Conservation (phyloP, 1,140 invertebrate genomes). For the Tetranychus urticae region DNA sequence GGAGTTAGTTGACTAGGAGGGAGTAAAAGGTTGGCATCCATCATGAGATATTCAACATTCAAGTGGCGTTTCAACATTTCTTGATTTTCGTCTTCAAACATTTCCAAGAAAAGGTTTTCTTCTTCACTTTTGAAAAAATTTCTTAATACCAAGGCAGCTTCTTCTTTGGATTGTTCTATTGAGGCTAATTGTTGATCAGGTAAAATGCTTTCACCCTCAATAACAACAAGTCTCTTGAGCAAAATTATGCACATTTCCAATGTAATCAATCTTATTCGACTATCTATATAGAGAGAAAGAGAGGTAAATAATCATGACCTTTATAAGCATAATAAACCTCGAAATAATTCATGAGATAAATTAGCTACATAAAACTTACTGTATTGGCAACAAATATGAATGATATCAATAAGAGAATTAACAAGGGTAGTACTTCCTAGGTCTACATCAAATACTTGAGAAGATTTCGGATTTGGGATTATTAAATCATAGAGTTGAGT, state of each 20-base stretch:
- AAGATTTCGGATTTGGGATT: conserved; percentile 19
- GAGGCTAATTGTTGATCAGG: conserved; percentile 36
- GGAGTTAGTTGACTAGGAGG: conserved; percentile 79
- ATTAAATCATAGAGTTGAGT: conserved; percentile 2
- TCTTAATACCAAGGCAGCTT: conserved; percentile 56
- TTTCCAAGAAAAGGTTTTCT: conserved; percentile 64
- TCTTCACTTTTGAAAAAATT: conserved; percentile 96
- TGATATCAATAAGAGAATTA: conserved; percentile 50
- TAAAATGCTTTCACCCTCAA: conserved; percentile 24
- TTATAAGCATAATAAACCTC: too few species aligned
- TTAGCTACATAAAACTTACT: conserved; percentile 17
- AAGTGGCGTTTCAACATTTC: conserved; percentile 64
- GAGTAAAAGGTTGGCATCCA: conserved; percentile 84
- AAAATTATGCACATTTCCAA: conserved; percentile 63
- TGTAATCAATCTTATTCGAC: conserved; percentile 59
- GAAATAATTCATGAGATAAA: neutral
- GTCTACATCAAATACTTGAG: neutral
- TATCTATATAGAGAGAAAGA: conserved; percentile 23
- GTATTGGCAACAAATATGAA: conserved; percentile 48
- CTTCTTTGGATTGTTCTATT: conserved; percentile 53
- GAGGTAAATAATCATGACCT: too few species aligned
- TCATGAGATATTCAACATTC: conserved; percentile 77
- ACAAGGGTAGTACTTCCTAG: conserved; percentile 47
- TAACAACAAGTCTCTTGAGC: conserved; percentile 30
- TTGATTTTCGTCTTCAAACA: conserved; percentile 93